A percentile compares a stretch with the other conserved stretches of the same genome.
These are phyloP conservation scores for Folsomia candida DNA, from an alignment of 2,888 invertebrate genomes.

Conservation along the genomic window DNA sequence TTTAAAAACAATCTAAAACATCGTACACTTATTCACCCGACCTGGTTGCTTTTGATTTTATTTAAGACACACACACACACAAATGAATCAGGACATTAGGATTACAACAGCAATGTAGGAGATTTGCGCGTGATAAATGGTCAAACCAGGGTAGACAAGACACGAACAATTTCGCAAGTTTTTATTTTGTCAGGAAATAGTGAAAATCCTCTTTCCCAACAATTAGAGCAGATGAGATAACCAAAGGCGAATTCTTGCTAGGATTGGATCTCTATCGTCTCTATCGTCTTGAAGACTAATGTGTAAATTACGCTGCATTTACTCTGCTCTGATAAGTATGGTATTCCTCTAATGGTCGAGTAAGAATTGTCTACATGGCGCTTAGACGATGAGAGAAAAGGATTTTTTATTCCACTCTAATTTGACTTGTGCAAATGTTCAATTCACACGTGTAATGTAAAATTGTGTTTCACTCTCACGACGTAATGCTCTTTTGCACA, in stretches of 20 bases:
- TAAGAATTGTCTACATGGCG: too few species aligned
- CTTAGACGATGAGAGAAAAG: background rate
- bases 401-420: background rate
- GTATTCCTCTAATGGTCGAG: too few species aligned
- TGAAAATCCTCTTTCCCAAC: background rate
- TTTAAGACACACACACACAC: background rate
- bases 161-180: conserved; percentile 5
- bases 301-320: background rate
- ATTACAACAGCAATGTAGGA: background rate
- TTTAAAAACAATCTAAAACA: background rate
- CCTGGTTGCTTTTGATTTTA: background rate
- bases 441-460: conserved; percentile 5
- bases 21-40: background rate
- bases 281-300: background rate
- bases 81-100: background rate
- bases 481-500: background rate
- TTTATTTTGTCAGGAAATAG: background rate
- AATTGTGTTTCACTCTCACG: background rate
- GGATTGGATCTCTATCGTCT: background rate
- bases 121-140: background rate
- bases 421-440: background rate
- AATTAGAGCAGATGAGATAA: background rate
- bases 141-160: background rate
- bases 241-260: background rate
- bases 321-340: too few species aligned